These are phyloP conservation scores for Toxonevra muliebris DNA, from an alignment of 2,888 invertebrate genomes.

Conservation along the genomic window DNA sequence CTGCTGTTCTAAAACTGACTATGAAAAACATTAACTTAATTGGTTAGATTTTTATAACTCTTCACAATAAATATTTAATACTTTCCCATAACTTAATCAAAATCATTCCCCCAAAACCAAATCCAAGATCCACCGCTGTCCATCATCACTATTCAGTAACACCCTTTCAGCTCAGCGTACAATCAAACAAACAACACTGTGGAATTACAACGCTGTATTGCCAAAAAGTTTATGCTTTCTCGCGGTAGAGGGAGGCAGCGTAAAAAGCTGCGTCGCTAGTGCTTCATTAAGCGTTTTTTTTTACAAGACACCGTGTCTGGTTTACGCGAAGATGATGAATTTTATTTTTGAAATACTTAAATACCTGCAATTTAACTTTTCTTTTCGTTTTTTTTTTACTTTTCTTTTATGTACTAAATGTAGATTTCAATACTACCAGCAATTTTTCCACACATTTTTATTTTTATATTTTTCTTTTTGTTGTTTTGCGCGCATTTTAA, in stretches of 20 bases:
- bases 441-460: constrained; percentile 26
- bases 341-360: constrained; percentile 57
- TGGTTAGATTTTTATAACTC: no score
- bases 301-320: constrained; percentile 29
- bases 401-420: constrained; percentile 17
- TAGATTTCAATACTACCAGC: constrained; percentile 37
- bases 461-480: constrained; percentile 14
- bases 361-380: constrained; percentile 61
- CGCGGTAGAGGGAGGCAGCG: neutral
- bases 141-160: no score
- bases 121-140: no score
- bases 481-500: constrained; percentile 40
- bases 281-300: constrained; percentile 42
- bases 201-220: neutral
- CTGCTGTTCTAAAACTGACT: no score
- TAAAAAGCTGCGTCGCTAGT: constrained; percentile 8
- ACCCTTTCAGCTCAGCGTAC: no score
- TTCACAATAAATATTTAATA: no score
- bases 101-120: no score
- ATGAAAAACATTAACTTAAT: no score
- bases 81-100: no score
- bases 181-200: no score
- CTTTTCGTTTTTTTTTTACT: no score
- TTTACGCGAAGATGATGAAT: constrained; percentile 42
- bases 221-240: constrained; percentile 1